Base-by-base conservation (phyloP, 2,113 vertebrate genomes). In the Delphinapterus leucas region DNA sequence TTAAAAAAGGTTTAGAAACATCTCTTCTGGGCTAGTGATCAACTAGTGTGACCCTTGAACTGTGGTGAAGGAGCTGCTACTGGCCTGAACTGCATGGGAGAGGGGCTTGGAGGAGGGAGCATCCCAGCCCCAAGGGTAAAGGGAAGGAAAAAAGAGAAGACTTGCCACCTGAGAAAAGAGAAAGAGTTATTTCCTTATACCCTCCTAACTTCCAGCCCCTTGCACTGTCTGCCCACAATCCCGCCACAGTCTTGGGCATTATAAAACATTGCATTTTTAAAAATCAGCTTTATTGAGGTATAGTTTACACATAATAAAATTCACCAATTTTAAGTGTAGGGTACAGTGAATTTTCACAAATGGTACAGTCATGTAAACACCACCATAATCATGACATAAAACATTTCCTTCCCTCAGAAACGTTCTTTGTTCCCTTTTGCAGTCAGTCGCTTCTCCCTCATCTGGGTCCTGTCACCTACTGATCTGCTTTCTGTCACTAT, bases 271-370 rank as follows among this genome's bases (percentile, higher is more conserved):
- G 26, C 31, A 82, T 79, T 89, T 93, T 31, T 0, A 10, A 58
- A 96, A 96, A 67, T 80, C 36, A 60, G 58, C 17, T 96, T 95
- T 80, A 67, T 36, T 79, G 49, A 76, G 28, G 14, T 70, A 44
- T 70, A 83, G 60, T 90, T 91, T 87, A 67, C 38, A 77, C 84
- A 21, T 68, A 70, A 90, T 84, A 77, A 70, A 61, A 85, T 49
- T 79, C 7, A 73, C 38, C 80, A 58, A 73, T 88, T 95, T 94
- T 82, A 95, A 95, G 47, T 81, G 61, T 77, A 77, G 12, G 38
- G 21, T 67, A 73, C 41, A 84, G 58, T 84, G 63, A 84, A 71
- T 84, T 92, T 79, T 85, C 55, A 71, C 55, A 96, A 63, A 71
- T 36, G 41, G 13, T 53, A 61, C 3, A 55, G 36, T 65, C n/a